These are phyloP conservation scores for Nylanderia fulva DNA, from an alignment of 1,140 invertebrate species.

Conservation along the genomic window DNA sequence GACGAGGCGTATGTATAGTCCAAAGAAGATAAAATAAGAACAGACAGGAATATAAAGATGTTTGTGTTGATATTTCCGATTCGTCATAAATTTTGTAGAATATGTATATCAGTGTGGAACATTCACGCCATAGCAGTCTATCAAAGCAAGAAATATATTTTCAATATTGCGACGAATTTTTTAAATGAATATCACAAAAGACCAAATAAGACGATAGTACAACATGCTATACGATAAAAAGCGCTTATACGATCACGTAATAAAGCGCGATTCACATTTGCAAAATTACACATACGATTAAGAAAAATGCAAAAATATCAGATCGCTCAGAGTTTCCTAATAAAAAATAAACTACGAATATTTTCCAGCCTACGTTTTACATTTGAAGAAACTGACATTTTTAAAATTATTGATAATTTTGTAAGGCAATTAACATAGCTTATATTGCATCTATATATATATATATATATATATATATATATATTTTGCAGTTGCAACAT, in stretches of 20 bases:
- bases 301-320: slow-evolving; percentile 28
- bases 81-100: slow-evolving; percentile 19
- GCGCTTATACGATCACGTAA: slow-evolving; percentile 7
- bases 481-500: slow-evolving; percentile 1
- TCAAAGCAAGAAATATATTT: neutral
- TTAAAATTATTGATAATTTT: neutral
- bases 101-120: slow-evolving; percentile 43
- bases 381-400: neutral
- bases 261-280: slow-evolving; percentile 28
- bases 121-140: neutral
- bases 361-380: neutral
- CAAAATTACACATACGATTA: slow-evolving; percentile 21
- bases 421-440: neutral
- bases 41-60: slow-evolving; percentile 14
- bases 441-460: neutral
- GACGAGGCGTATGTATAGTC: neutral
- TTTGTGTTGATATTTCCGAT: slow-evolving; percentile 11
- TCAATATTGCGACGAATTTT: neutral
- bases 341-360: neutral
- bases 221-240: slow-evolving; percentile 38
- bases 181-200: slow-evolving; percentile 10
- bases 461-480: neutral
- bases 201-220: slow-evolving; percentile 9
- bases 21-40: neutral
- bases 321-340: neutral